These are phyloP conservation scores for Drosophila rellima DNA, from an alignment of 2,888 invertebrate genomes.

Conservation along the genomic window DNA sequence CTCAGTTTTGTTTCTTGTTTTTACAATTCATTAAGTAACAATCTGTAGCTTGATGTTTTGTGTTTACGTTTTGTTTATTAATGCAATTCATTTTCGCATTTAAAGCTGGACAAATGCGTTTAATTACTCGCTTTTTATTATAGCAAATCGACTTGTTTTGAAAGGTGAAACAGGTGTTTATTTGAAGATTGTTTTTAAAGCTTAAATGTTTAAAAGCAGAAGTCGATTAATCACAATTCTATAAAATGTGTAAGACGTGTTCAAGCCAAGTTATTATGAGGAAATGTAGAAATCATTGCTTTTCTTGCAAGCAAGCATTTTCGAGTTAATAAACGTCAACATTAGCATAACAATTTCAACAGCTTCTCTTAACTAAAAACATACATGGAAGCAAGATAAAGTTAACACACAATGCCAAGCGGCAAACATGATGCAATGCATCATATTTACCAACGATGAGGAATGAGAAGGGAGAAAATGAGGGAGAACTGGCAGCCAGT, in stretches of 20 bases:
- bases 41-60: constrained; percentile 36
- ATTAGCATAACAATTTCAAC: constrained; percentile 31
- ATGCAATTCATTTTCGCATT: constrained; percentile 40
- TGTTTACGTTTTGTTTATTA: constrained; percentile 32
- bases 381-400: constrained; percentile 3
- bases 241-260: neutral
- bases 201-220: neutral
- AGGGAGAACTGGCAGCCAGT: constrained; percentile 37
- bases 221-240: neutral
- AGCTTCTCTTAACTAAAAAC: constrained; percentile 8
- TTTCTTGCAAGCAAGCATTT: neutral
- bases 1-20: constrained; percentile 3
- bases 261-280: neutral
- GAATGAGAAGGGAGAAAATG: neutral
- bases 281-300: neutral
- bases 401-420: constrained; percentile 12
- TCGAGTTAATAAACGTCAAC: constrained; percentile 14
- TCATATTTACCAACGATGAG: constrained; percentile 52
- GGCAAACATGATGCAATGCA: constrained; percentile 58
- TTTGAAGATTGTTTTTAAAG: constrained; percentile 5
- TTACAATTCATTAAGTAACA: constrained; percentile 53
- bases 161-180: constrained; percentile 15
- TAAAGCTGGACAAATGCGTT: constrained; percentile 15
- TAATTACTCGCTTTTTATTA: constrained; percentile 26
- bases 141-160: constrained; percentile 15